Percentiles rank a stretch among this genome's conserved stretches.
Evolutionary conservation across 2,888 invertebrate species (phyloP).

Genomic region (Endotricha flammealis): DNA sequence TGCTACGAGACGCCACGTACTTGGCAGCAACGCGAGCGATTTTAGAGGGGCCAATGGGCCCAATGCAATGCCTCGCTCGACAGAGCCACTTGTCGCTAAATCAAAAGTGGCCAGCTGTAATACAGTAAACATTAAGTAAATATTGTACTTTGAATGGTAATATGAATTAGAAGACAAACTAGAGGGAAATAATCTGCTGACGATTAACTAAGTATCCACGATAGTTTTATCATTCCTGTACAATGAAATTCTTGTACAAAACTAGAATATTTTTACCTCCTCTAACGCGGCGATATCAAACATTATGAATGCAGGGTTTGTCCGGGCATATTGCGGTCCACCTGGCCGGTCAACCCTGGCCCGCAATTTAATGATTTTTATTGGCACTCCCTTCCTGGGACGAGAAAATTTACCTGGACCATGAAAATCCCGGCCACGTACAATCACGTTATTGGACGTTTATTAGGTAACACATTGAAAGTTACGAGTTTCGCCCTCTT

Average conservation of each 20-base stretch:
- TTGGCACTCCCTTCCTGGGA: slow-evolving; percentile 48
- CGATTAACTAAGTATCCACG: too few species aligned
- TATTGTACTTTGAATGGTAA: too few species aligned
- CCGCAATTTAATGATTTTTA: slow-evolving; percentile 67
- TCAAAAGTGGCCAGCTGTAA: too few species aligned
- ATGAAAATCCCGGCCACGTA: slow-evolving; percentile 40
- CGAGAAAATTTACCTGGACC: slow-evolving; percentile 55
- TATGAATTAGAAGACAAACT: background rate
- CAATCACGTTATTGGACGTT: slow-evolving; percentile 59
- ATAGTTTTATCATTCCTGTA: too few species aligned
- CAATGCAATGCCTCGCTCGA: too few species aligned
- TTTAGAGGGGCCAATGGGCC: too few species aligned
- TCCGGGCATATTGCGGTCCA: slow-evolving; percentile 47
- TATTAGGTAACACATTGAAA: slow-evolving; percentile 54
- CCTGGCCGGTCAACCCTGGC: slow-evolving; percentile 40
- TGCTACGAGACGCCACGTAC: too few species aligned
- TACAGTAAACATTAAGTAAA: too few species aligned
- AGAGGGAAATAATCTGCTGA: too few species aligned
- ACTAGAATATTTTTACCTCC: slow-evolving; percentile 11
- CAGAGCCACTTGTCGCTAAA: too few species aligned
- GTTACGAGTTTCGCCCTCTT: slow-evolving; percentile 33
- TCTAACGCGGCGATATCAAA: slow-evolving; percentile 21
- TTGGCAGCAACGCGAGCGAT: too few species aligned
- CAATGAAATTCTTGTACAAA: slow-evolving; percentile 3
- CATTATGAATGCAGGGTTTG: slow-evolving; percentile 40